These are phyloP conservation scores for Drosophila gaucha DNA, from an alignment of 2,888 invertebrate genomes.

Conservation along the genomic window DNA sequence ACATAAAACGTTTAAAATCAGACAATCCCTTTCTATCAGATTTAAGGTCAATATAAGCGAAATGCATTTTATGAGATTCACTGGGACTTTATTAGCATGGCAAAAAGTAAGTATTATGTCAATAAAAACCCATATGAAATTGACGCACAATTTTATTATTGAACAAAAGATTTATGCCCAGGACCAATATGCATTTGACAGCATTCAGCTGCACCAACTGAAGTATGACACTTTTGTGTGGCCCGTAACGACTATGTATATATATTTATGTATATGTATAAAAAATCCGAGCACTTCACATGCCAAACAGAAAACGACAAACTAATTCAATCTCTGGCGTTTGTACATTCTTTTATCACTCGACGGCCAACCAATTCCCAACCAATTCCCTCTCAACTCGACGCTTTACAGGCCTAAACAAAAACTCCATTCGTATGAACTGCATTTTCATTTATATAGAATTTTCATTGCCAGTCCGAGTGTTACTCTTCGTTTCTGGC, in stretches of 20 bases:
- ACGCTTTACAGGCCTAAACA: conserved; percentile 41
- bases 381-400: conserved; percentile 10
- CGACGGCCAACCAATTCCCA: conserved; percentile 16
- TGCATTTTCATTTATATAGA: conserved; percentile 80
- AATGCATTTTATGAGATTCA: conserved; percentile 1
- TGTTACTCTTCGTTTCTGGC: conserved; percentile 55
- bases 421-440: conserved; percentile 69
- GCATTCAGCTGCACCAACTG: conserved; percentile 33
- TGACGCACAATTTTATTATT: conserved; percentile 39
- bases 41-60: background rate
- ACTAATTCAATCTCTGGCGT: conserved; percentile 74
- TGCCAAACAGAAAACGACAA: conserved; percentile 56
- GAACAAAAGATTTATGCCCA: conserved; percentile 68
- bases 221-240: conserved; percentile 44
- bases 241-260: conserved; percentile 14
- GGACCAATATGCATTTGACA: conserved; percentile 71
- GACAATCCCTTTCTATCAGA: background rate
- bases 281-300: conserved; percentile 29
- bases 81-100: background rate
- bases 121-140: conserved; percentile 41
- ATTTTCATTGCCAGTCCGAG: conserved; percentile 70
- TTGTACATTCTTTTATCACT: conserved; percentile 70
- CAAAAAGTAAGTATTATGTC: conserved; percentile 25
- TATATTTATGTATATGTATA: background rate
- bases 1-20: no score